Conservation (phyloP, 2,113 vertebrate species). For the Oxygymnocypris stewartii region DNA sequence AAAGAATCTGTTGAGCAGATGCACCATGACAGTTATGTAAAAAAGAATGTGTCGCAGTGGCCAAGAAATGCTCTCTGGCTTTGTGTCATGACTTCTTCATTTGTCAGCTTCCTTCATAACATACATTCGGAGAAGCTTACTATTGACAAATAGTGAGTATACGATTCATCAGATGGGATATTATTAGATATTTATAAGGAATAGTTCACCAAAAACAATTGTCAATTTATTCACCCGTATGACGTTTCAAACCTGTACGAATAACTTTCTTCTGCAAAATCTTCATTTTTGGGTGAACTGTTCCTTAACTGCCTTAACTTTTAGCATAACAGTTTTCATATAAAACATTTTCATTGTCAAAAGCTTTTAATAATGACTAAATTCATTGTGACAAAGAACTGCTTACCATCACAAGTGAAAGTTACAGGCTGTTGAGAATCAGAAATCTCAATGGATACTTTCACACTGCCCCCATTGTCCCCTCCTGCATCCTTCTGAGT, state of each 20-base stretch:
- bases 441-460: conserved; percentile 95
- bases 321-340: background rate
- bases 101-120: background rate
- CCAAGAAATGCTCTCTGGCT: background rate
- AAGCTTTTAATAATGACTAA: background rate
- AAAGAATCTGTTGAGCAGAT: conserved; percentile 35
- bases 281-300: background rate
- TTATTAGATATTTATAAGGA: background rate
- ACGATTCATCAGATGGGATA: background rate
- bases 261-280: background rate
- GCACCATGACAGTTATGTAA: background rate
- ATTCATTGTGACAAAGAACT: background rate
- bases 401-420: conserved; percentile 96
- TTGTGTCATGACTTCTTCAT: conserved; percentile 9
- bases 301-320: background rate
- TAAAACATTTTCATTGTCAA: background rate
- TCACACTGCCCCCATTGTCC: conserved; percentile 89
- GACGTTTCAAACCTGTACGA: background rate
- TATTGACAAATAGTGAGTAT: conserved; percentile 11
- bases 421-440: conserved; percentile 94
- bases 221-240: background rate
- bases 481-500: conserved; percentile 80
- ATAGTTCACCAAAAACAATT: background rate
- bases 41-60: background rate
- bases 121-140: background rate